phyloP scores from a whole-genome alignment of 2,797 vertebrate genomes.

The Agapornis canus region DNA sequence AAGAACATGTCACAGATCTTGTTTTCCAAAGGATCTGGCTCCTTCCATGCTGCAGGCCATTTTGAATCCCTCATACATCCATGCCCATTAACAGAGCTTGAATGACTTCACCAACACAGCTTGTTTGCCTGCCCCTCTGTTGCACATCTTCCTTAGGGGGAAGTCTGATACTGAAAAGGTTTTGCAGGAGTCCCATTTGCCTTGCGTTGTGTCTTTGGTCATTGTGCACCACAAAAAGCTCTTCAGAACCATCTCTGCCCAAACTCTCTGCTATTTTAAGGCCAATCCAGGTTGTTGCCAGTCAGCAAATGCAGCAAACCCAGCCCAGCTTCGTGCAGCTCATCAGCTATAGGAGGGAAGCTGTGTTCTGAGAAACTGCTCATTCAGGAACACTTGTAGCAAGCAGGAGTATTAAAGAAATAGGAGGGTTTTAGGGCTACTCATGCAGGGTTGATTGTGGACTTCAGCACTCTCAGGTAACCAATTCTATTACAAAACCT shows the following conservation, averaged over 20 bases:
- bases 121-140: constrained; percentile 54
- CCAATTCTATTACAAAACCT: not conserved
- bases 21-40: not conserved
- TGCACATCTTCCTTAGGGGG: not conserved
- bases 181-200: not conserved
- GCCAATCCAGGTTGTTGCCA: not conserved
- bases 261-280: not conserved
- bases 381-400: not conserved
- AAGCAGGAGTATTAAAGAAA: not conserved
- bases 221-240: not conserved
- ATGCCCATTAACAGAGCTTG: constrained; percentile 35
- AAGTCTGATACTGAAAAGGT: not conserved
- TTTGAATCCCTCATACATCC: not conserved
- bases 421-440: rapidly evolving
- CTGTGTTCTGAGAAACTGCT: not conserved
- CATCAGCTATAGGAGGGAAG: not conserved
- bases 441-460: not conserved
- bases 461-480: not conserved
- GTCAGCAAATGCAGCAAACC: not conserved
- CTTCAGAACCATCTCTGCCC: not conserved
- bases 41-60: constrained; percentile 40
- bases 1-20: not conserved
- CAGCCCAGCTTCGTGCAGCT: not conserved
- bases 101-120: constrained; percentile 38
- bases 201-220: constrained; percentile 6